A percentile compares a stretch with the other conserved stretches of the same genome.
Conservation (phyloP, 2,797 vertebrate genomes). For the Pempheris klunzingeri region DNA sequence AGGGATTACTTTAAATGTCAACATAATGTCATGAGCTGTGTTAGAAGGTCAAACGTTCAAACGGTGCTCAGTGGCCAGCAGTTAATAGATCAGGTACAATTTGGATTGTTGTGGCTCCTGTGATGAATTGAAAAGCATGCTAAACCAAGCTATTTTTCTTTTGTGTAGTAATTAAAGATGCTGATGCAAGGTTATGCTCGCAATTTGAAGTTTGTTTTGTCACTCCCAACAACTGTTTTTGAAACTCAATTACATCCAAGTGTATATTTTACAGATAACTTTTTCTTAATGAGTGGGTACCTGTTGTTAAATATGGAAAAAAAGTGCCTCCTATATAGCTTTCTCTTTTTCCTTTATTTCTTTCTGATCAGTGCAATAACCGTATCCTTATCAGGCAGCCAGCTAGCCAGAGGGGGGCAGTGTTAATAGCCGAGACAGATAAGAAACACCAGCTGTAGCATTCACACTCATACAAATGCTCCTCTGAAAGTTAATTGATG, state of each 20-base stretch:
- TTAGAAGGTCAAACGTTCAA: slow-evolving; percentile 86
- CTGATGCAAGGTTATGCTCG: background rate
- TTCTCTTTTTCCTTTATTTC: slow-evolving; percentile 12
- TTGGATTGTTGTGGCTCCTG: slow-evolving; percentile 73
- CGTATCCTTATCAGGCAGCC: slow-evolving; percentile 5
- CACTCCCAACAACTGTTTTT: background rate
- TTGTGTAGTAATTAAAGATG: slow-evolving; percentile 1
- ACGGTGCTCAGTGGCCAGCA: slow-evolving; percentile 79
- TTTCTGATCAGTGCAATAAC: slow-evolving; percentile 8
- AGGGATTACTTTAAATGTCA: slow-evolving; percentile 87
- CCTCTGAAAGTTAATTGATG: slow-evolving; percentile 18
- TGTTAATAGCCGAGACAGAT: slow-evolving; percentile 65
- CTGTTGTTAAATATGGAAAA: background rate
- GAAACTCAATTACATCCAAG: background rate
- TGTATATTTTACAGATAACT: background rate
- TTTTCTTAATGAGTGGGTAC: too few relatives aligned
- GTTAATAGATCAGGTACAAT: slow-evolving; percentile 81
- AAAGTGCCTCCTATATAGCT: background rate
- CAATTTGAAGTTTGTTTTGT: background rate
- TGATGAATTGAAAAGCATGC: slow-evolving; percentile 52
- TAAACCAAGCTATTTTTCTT: slow-evolving; percentile 22
- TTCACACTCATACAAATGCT: slow-evolving; percentile 24
- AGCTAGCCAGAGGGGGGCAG: slow-evolving; percentile 77
- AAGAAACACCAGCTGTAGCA: slow-evolving; percentile 32
- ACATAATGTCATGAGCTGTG: slow-evolving; percentile 83